These are phyloP conservation scores for Acrocephalus kingi DNA, from an alignment of 2,113 vertebrate species.

Conservation along the genomic window DNA sequence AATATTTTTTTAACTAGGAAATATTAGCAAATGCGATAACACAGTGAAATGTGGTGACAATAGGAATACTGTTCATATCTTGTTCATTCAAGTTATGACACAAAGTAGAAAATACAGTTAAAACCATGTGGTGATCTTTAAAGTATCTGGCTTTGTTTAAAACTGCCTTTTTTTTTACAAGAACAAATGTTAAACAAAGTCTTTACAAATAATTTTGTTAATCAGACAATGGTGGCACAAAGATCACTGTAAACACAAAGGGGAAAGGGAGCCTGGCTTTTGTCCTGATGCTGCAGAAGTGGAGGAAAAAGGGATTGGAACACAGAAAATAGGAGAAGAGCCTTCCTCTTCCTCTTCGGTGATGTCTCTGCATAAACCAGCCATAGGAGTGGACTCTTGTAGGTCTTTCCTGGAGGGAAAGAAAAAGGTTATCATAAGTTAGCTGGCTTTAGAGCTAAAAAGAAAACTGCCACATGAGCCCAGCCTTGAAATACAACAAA, in stretches of 20 bases:
- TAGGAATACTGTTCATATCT: constrained; percentile 69
- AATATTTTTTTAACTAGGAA: constrained; percentile 60
- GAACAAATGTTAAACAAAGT: constrained; percentile 79
- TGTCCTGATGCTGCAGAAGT: neutral
- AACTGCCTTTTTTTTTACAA: constrained; percentile 72
- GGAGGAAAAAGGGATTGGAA: neutral
- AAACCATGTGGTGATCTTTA: constrained; percentile 75
- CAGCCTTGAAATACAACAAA: constrained; percentile 29
- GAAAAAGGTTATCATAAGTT: neutral
- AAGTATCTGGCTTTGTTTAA: constrained; percentile 78
- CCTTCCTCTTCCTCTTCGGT: neutral
- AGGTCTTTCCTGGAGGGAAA: neutral
- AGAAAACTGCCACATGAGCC: neutral
- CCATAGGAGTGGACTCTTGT: neutral
- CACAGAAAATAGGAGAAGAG: neutral
- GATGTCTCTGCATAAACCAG: neutral
- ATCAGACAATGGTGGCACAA: constrained; percentile 72
- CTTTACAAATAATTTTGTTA: constrained; percentile 77
- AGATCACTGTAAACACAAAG: constrained; percentile 64
- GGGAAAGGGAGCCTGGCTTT: neutral
- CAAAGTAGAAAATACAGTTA: constrained; percentile 68
- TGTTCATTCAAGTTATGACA: constrained; percentile 74
- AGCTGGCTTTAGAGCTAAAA: constrained; percentile 22
- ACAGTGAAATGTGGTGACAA: constrained; percentile 60
- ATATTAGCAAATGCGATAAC: constrained; percentile 67